phyloP scores from a whole-genome alignment of 2,888 invertebrate species.

The Pilophorus perplexus region DNA sequence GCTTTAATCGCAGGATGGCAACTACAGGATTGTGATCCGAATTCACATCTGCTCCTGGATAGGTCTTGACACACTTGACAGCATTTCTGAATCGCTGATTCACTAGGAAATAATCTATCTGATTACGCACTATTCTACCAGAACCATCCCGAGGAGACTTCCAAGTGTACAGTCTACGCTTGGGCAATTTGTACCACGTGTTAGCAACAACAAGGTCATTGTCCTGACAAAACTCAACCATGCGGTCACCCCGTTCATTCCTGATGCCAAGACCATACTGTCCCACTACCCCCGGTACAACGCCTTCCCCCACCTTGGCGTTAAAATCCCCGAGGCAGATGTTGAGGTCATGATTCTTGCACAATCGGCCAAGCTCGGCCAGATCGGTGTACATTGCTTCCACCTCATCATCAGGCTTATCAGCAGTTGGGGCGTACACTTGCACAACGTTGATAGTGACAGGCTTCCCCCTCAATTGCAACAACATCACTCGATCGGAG shows the following conservation, averaged over 20 bases:
- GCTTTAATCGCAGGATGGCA: too few relatives aligned
- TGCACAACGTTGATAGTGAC: slow-evolving; percentile 11
- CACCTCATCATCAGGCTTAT: slow-evolving; percentile 13
- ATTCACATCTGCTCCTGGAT: too few relatives aligned
- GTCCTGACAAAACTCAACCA: not conserved
- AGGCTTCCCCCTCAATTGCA: slow-evolving; percentile 13
- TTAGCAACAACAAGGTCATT: not conserved
- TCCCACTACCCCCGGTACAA: not conserved
- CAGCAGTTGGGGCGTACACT: slow-evolving; percentile 2
- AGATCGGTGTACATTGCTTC: slow-evolving; percentile 11
- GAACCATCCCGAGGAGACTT: not conserved
- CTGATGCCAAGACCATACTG: not conserved
- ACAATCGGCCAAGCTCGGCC: too few relatives aligned
- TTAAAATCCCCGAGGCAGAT: slow-evolving; percentile 1
- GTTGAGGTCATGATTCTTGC: slow-evolving; percentile 3
- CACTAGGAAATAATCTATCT: too few relatives aligned
- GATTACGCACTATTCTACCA: not conserved
- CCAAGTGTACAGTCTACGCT: slow-evolving; percentile 1
- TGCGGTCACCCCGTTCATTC: not conserved
- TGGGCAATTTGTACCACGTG: slow-evolving; percentile 3
- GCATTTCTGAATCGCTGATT: too few relatives aligned
- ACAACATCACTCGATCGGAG: not conserved
- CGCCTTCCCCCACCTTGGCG: slow-evolving; percentile 6
- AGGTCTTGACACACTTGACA: too few relatives aligned
- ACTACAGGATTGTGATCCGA: too few relatives aligned